Base-by-base conservation (phyloP, 2,113 vertebrate species). In the Sigmodon hispidus region DNA sequence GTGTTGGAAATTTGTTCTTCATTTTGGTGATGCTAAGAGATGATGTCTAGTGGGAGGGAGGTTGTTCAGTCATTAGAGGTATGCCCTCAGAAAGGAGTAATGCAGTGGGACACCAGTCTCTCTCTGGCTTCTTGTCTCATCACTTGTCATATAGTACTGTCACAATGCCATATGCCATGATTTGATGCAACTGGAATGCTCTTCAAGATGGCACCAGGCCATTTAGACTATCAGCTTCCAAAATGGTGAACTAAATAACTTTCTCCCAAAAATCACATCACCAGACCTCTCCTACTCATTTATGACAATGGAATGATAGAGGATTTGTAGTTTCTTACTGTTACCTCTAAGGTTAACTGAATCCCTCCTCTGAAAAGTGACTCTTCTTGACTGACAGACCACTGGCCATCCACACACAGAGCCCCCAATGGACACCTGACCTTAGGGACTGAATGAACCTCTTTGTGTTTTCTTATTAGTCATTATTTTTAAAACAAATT, bases 401-500 rank as follows among this genome's bases (percentile, higher is more conserved):
- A 69, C 1, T 10, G 19, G 26, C 45, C 17, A 13, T 88, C 29
- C 0, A 5, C 43, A n/a, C 22, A 63, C 21, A 88, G 45, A 76
- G 24, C 77, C 8, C 17, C 2, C 7, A 6, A 45, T 22, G 15
- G 24, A 15, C 6, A 29, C 65, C 84, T 85, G 24, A 36, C 52
- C 57, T 70, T 87, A 85, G 7, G 0, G 3, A 75, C n/a, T 43
- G 16, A 13, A 76, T 31, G n/a, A 90, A 43, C 45, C 65, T 48
- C 9, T 86, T 67, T 31, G 4, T 57, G 50, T 17, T 77, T 95
- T 16, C 72, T 84, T 45, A 21, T 50, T 73, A 52, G 83, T 69
- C 31, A 63, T 12, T 85, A 40, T 92, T 92, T 90, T 40, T 77
- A 87, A 92, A 85, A 84, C 43, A 65, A 87, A 45, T 70, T 76